Base-by-base conservation (phyloP, 2,888 invertebrate species). In the Lumbricus terrestris region DNA sequence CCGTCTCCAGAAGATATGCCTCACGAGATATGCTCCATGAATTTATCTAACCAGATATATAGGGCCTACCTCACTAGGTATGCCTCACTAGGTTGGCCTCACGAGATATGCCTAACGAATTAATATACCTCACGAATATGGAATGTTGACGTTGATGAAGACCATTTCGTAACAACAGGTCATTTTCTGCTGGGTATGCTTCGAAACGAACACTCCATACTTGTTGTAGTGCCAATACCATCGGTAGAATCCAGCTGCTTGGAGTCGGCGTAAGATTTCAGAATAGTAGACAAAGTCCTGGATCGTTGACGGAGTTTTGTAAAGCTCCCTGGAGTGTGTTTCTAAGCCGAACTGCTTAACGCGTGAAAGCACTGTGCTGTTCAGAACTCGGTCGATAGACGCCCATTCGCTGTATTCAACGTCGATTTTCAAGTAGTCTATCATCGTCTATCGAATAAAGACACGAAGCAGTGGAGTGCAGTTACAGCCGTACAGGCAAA, bases 321-420 rank as follows among this genome's bases (percentile, higher is more conserved):
- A 54, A 37, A 91, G 82, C 90, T 92, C 92, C 69, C 91, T 85
- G 15, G 91, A 90, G 89, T 92, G 92, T 23, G 91, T 88, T 82
- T 92, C 92, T 88, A 92, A 83, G 16, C 90, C 92, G n/a, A 92
- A 88, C 88, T 92, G 92, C 82, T 92, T 92, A 18, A 92, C 91
- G n/a, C 91, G 90, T 33, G 89, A 88, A 23, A 92, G 90, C 23
- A 91, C 89, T 18, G 82, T 47, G 34, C 91, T 89, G 37, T 91
- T 54, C 5, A 85, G 85, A 23, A 85, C 37, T 23, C 20, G 34
- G 6, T 85, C 85, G 15, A 92, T 89, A 54, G 90, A 40, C 40
- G 88, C 83, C 92, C 92, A 92, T 88, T 92, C 92, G 83, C 89
- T 89, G 88, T 91, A 91, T 90, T 92, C 92, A n/a, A 92, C 91